Conservation (phyloP, 1,140 invertebrate species). For the Drosophila saltans region DNA sequence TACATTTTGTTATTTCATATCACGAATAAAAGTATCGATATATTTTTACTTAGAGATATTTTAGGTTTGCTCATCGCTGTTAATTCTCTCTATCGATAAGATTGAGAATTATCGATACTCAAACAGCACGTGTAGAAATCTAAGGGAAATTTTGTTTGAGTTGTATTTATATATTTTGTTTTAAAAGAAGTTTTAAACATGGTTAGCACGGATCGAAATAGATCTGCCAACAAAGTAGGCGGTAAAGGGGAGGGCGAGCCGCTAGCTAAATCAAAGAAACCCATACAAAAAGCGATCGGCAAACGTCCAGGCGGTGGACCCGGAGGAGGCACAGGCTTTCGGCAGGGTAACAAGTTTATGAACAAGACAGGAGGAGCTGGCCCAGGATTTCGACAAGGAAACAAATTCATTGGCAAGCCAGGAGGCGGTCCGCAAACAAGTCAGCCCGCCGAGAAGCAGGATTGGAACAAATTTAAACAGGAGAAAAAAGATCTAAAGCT, state of each 20-base stretch:
- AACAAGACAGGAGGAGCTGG: not conserved
- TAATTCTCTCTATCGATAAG: not conserved
- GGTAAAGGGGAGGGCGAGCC: not conserved
- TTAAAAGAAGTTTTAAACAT: not conserved
- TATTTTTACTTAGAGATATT: no score
- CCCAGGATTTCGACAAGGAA: slow-evolving; percentile 14
- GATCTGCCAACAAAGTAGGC: slow-evolving; percentile 6
- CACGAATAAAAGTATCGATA: no score
- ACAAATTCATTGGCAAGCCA: slow-evolving; percentile 38
- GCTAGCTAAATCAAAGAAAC: slow-evolving; percentile 1
- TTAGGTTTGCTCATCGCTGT: no score
- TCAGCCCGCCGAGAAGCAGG: slow-evolving; percentile 84
- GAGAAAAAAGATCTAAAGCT: slow-evolving; percentile 88
- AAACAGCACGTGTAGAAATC: slow-evolving; percentile 16
- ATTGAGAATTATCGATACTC: slow-evolving; percentile 7
- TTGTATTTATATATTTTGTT: not conserved
- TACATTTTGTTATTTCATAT: no score
- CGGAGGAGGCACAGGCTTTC: not conserved
- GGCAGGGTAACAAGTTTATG: not conserved
- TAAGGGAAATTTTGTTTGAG: not conserved
- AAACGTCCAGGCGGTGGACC: not conserved
- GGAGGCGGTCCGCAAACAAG: not conserved
- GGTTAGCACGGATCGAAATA: slow-evolving; percentile 9
- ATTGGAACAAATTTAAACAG: slow-evolving; percentile 90
- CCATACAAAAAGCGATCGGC: not conserved